phyloP scores from a whole-genome alignment of 2,888 invertebrate genomes.

The Shargacucullia verbasci region DNA sequence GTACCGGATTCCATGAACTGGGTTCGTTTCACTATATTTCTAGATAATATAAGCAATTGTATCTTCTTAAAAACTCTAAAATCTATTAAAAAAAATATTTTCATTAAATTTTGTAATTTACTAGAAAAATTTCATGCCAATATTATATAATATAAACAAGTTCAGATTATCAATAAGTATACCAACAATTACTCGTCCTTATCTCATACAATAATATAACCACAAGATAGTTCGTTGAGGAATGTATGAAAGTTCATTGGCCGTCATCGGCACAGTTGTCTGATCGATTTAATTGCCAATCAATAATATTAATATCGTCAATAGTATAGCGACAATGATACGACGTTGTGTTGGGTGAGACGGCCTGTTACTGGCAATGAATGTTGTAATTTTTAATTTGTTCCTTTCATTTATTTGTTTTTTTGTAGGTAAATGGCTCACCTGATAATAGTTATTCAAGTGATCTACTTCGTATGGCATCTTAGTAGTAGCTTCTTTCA shows the following conservation, averaged over 20 bases:
- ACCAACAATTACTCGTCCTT: constrained; percentile 19
- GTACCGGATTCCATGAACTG: too few species aligned
- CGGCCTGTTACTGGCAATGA: constrained; percentile 27
- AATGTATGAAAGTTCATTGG: constrained; percentile 65
- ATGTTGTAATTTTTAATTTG: not conserved
- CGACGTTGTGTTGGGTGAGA: constrained; percentile 18
- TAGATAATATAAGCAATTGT: too few species aligned
- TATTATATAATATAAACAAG: not conserved
- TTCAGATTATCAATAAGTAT: constrained; percentile 10
- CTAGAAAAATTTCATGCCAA: not conserved
- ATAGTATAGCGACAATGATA: constrained; percentile 39
- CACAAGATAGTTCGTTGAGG: constrained; percentile 24
- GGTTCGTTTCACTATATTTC: too few species aligned
- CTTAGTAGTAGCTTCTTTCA: too few species aligned
- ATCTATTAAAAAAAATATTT: too few species aligned
- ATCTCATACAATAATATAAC: constrained; percentile 16
- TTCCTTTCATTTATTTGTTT: too few species aligned
- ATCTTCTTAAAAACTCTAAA: too few species aligned
- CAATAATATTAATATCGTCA: constrained; percentile 62
- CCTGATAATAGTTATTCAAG: too few species aligned
- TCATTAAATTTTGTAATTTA: too few species aligned
- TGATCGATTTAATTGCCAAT: constrained; percentile 78
- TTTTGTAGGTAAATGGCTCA: too few species aligned
- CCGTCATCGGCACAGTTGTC: constrained; percentile 60
- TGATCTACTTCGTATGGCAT: too few species aligned